Base-by-base conservation (phyloP, 1,140 invertebrate species). In the Ooceraea biroi region DNA sequence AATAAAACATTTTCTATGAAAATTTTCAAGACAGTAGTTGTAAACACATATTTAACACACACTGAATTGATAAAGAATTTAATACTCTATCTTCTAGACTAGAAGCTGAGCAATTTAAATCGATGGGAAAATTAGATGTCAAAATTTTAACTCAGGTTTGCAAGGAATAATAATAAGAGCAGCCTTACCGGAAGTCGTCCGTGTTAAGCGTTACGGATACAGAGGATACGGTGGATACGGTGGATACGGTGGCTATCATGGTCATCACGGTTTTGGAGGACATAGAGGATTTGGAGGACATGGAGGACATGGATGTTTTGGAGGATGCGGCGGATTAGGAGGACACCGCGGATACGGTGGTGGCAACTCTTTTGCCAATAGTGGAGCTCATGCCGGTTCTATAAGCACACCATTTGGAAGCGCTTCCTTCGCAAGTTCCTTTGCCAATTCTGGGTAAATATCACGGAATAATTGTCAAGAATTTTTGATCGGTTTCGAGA, bases 331-430 rank as follows among this genome's bases (percentile, higher is more conserved):
- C 12, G 63, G n/a, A n/a, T n/a, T n/a, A n/a, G n/a, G 50, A 22
- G 60, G 69, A 44, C 55, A 68, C 8, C 2, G 36, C 14, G 36
- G 11, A 44, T 41, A 25, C 10, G 22, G 17, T 44, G 83, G 58
- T 11, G 65, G 85, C 12, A 50, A 65, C 7, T 82, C 27, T 1
- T 72, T 74, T 14, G 65, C 86, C 4, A 76, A 80, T 5, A 90
- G 87, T 10, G 80, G 65, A 8, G 87, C 89, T 0, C 68, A 66
- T 19, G 68, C 89, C 8, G 88, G 74, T 5, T 46, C 89, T 5
- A 77, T 89, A 25, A 89, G 63, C 68, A 85, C 83, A 2, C 90
- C 90, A 0, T 88, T 86, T 0, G 89, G 89, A 11, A 68, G 80
- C 41, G 83, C 65, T 1, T 60, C 89, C 0, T 90, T 85, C 30